Percentiles rank a stretch among this genome's conserved stretches.
Conservation (phyloP, 2,113 vertebrate genomes). For the Platichthys stellatus region DNA sequence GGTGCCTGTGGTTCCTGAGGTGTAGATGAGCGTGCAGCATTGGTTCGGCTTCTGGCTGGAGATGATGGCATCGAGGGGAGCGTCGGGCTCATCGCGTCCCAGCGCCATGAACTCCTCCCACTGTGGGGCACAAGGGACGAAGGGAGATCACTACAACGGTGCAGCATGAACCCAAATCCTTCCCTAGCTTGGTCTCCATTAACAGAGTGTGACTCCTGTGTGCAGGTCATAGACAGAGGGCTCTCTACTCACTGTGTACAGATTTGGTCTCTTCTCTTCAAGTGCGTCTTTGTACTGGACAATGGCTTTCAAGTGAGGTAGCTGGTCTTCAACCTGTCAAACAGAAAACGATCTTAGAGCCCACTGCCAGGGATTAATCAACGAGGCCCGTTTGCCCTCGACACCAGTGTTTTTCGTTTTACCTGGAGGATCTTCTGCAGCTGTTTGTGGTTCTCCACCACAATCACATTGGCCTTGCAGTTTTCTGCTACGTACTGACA, state of each 20-base stretch:
- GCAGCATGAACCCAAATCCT: background rate
- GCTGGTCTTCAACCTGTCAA: slow-evolving; percentile 80
- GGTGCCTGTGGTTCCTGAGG: slow-evolving; percentile 89
- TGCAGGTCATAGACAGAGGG: no score
- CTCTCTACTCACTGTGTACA: slow-evolving; percentile 85
- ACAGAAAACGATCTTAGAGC: background rate
- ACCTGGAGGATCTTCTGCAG: slow-evolving; percentile 93
- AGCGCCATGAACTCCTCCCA: slow-evolving; percentile 93
- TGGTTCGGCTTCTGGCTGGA: slow-evolving; percentile 89
- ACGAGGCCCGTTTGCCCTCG: background rate
- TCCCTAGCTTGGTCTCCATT: no score
- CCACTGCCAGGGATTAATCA: background rate
- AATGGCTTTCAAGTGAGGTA: slow-evolving; percentile 90
- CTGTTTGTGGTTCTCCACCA: slow-evolving; percentile 92
- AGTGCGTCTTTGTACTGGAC: slow-evolving; percentile 87
- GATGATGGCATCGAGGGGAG: slow-evolving; percentile 81
- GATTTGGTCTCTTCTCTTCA: slow-evolving; percentile 83
- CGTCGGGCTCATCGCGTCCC: slow-evolving; percentile 77
- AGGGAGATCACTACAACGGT: background rate
- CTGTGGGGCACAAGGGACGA: slow-evolving; percentile 65
- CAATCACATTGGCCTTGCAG: slow-evolving; percentile 86
- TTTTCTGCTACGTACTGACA: slow-evolving; percentile 89
- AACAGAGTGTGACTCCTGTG: rapidly evolving
- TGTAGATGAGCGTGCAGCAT: slow-evolving; percentile 93
- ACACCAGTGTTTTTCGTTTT: background rate